phyloP scores from a whole-genome alignment of 2,888 invertebrate genomes.

The Atethmia centrago region DNA sequence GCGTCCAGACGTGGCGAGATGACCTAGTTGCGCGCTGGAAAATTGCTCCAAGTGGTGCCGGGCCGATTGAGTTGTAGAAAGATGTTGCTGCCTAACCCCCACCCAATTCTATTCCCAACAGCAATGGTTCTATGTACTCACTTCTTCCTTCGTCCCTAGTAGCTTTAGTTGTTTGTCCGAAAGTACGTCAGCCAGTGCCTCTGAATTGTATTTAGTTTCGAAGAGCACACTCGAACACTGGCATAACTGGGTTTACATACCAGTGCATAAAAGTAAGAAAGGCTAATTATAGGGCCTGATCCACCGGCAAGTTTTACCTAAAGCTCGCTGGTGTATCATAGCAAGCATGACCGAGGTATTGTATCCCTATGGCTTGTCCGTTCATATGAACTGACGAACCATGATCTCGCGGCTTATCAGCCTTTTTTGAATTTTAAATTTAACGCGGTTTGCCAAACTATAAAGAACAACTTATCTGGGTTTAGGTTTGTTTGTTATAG shows the following conservation, averaged over 20 bases:
- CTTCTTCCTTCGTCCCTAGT: constrained; percentile 18
- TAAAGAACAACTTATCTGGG: not conserved
- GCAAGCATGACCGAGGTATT: not conserved
- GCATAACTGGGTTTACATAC: not conserved
- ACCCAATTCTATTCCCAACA: not conserved
- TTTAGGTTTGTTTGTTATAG: not conserved
- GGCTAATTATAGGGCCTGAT: not conserved
- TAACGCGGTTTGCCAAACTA: not conserved
- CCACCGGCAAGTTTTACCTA: not conserved
- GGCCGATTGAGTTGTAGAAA: not conserved
- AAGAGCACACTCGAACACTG: constrained; percentile 2
- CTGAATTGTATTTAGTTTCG: constrained; percentile 18
- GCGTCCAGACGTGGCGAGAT: not conserved
- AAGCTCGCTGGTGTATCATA: not conserved
- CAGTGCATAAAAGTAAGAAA: constrained; percentile 5
- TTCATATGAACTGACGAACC: not conserved
- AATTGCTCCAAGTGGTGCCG: not conserved
- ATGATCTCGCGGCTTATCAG: not conserved
- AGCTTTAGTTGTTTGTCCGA: constrained; percentile 6
- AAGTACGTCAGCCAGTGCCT: constrained; percentile 19
- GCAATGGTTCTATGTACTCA: not conserved
- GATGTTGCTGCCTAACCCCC: not conserved
- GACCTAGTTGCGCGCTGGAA: no score
- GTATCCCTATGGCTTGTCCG: not conserved
- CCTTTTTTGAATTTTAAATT: not conserved